A percentile compares a stretch with the other conserved stretches of the same genome.
Evolutionary conservation across 2,888 invertebrate species (phyloP).

Genomic region (Epicampocera succincta): DNA sequence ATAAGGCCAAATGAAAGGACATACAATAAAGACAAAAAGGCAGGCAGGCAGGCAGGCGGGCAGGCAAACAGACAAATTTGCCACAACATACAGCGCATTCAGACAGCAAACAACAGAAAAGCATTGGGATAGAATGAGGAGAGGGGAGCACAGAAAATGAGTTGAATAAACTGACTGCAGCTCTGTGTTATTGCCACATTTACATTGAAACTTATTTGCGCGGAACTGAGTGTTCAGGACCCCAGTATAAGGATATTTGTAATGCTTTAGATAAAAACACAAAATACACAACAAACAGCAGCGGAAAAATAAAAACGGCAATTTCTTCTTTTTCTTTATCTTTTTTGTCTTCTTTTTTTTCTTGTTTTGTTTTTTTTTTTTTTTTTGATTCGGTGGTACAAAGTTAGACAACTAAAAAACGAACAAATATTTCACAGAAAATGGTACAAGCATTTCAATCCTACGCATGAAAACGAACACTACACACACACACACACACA

Average conservation of each 20-base stretch:
- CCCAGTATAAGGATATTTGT: slow-evolving; percentile 1
- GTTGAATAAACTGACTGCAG: slow-evolving; percentile 33
- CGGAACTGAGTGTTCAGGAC: neutral
- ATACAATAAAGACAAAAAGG: slow-evolving; percentile 1
- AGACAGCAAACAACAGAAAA: neutral
- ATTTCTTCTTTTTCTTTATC: neutral
- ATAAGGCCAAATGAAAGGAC: slow-evolving; percentile 27
- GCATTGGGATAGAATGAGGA: neutral
- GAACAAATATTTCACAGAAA: neutral
- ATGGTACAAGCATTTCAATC: neutral
- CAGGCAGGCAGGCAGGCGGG: neutral
- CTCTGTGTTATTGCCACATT: slow-evolving; percentile 3
- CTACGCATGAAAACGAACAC: slow-evolving; percentile 1
- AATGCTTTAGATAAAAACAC: slow-evolving; percentile 8
- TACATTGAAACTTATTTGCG: slow-evolving; percentile 13
- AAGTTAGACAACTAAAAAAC: slow-evolving; percentile 5
- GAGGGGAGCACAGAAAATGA: neutral
- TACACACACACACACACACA: too few species aligned
- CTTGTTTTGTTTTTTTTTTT: neutral
- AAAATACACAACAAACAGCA: neutral
- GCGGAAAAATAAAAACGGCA: neutral
- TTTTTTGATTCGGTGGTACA: neutral
- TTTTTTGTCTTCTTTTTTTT: neutral
- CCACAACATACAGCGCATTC: neutral
- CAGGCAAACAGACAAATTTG: slow-evolving; percentile 5